Percentiles rank a stretch among this genome's conserved stretches.
These are phyloP conservation scores for Halictus rubicundus DNA, from an alignment of 1,140 invertebrate species.

Conservation along the genomic window DNA sequence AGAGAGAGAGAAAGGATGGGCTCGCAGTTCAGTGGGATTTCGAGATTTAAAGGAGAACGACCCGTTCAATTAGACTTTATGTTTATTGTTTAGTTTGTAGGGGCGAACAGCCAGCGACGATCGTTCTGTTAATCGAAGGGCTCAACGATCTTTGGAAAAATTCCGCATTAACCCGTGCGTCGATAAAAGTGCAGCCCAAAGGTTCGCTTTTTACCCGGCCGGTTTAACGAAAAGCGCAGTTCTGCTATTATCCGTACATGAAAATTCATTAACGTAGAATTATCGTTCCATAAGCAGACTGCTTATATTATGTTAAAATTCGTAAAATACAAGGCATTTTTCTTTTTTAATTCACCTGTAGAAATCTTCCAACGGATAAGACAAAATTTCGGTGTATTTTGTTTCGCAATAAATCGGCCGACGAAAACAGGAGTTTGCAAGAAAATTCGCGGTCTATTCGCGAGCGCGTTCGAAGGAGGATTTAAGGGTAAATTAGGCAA, in stretches of 20 bases:
- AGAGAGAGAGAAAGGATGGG: background rate
- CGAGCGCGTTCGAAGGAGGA: no score
- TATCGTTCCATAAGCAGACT: no score
- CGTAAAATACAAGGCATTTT: no score
- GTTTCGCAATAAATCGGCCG: no score
- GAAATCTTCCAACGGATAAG: no score
- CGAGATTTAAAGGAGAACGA: constrained; percentile 56
- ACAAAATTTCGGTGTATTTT: no score
- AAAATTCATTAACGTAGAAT: no score
- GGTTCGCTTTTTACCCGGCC: background rate
- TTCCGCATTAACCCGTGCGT: background rate
- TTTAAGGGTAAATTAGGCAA: background rate
- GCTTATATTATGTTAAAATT: no score
- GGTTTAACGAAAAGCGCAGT: background rate
- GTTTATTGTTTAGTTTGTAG: constrained; percentile 27
- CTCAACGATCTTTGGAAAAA: constrained; percentile 3
- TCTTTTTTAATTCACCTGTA: no score
- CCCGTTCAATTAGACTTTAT: constrained; percentile 47
- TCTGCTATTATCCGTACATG: no score
- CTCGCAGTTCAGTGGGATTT: constrained; percentile 34
- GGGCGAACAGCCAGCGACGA: background rate
- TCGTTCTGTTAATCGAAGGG: constrained; percentile 37
- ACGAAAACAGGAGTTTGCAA: no score
- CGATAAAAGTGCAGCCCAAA: constrained; percentile 1
- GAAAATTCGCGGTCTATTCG: no score